Evolutionary conservation across 1,140 invertebrate species (phyloP), one percentile per base, ranked within the genome.

Genomic region (Gyrodactylus bullatarudis): DNA sequence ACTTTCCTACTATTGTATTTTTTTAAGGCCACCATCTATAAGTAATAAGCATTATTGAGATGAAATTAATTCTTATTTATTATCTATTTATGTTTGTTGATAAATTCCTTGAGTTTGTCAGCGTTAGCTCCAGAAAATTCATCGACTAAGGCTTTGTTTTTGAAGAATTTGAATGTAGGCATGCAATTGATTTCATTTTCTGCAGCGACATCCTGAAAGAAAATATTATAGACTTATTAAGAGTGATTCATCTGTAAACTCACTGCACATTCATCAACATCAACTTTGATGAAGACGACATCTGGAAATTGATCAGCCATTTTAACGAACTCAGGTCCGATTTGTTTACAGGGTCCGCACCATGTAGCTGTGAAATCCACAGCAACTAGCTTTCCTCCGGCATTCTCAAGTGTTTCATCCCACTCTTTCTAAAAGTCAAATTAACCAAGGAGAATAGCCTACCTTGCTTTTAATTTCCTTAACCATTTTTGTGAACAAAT

Each of bases 141-240:
- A 2, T 86, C 84, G 26, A 86, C 83, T 78, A 85, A 84, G 78
- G 85, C 77, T 27, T 83, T 82, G 76, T 86, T 85, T 81, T 90
- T 92, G 75, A 92, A 82, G 79, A 92, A 91, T 23, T 91, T 80
- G 79, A 94, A 94, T 0, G 90, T 93, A 68, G 91, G 91, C 89
- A 93, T 92, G 71, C 87, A 88, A 75, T 84, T 84, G 76, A 94
- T 86, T 75, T 86, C 84, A 80, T 89, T 91, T 74, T 87, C 83
- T 72, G 83, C 81, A 16, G 87, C 87, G 72, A 91, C 81, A 22
- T 89, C 88, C 76, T 77, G 71, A 74, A 26, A 74, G 1, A 71
- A 71, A 19, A 26, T 20, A 21, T 23, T 20, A 73, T 23, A 21
- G 22, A 71, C 22, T 23, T 16, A 1, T 1, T 54, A 74, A n/a